Conservation (phyloP, 1,140 invertebrate genomes). For the Drosophila asahinai region DNA sequence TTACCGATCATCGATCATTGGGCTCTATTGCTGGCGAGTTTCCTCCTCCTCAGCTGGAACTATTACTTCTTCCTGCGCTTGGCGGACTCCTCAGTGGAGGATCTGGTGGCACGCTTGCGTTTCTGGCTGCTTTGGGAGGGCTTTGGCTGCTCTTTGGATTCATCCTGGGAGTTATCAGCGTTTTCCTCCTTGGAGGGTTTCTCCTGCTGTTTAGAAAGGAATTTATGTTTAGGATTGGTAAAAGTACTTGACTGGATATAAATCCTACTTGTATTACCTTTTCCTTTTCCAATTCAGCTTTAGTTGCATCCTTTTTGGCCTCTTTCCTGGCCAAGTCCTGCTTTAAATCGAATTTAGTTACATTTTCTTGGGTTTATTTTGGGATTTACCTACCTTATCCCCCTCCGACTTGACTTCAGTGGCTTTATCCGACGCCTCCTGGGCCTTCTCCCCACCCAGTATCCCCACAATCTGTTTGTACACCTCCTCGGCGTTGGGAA, state of each 20-base stretch:
- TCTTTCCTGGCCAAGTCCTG: too few relatives aligned
- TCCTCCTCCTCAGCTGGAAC: not conserved
- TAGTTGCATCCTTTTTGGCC: not conserved
- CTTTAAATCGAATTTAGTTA: not conserved
- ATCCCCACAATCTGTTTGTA: slow-evolving; percentile 29
- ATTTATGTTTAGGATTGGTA: not conserved
- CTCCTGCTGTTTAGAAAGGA: not conserved
- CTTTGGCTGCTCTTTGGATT: not conserved
- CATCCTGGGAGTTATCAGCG: not conserved
- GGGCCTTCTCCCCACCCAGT: slow-evolving; percentile 3
- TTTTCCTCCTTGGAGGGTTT: not conserved
- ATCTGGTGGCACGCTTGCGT: slow-evolving; percentile 18
- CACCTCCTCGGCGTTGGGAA: slow-evolving; percentile 56
- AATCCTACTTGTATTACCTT: too few relatives aligned
- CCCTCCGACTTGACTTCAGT: not conserved
- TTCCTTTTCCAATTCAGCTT: not conserved
- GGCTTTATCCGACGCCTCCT: not conserved
- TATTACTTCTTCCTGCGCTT: slow-evolving; percentile 26
- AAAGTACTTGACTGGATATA: too few relatives aligned
- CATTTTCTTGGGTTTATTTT: not conserved
- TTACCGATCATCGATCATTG: slow-evolving; percentile 34
- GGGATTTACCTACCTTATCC: not conserved
- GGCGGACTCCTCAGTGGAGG: slow-evolving; percentile 6
- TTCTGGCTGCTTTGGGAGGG: slow-evolving; percentile 11
- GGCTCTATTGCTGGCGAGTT: slow-evolving; percentile 28